Percentiles rank a stretch among this genome's conserved stretches.
phyloP scores from a whole-genome alignment of 2,797 vertebrate species.

The Setipinna tenuifilis region DNA sequence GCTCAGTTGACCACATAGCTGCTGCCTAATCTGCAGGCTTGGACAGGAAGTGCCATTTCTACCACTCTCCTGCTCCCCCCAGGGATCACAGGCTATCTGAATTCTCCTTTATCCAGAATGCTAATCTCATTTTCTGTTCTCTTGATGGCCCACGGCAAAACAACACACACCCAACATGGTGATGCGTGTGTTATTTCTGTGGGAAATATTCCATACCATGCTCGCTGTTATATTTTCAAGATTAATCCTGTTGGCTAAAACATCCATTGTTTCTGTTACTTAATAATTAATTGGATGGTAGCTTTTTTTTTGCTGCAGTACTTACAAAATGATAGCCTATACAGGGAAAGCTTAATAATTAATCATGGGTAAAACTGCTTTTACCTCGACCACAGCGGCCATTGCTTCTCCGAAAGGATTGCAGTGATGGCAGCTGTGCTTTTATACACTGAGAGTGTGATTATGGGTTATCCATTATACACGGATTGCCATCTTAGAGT shows the following conservation, averaged over 20 bases:
- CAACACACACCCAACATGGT: neutral
- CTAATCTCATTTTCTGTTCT: conserved; percentile 4
- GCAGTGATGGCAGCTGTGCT: neutral
- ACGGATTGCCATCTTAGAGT: neutral
- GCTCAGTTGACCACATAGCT: conserved; percentile 9
- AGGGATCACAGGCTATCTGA: neutral
- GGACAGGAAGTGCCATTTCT: conserved; percentile 37
- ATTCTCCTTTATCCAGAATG: neutral
- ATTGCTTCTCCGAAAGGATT: neutral
- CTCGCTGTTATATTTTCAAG: conserved; percentile 15
- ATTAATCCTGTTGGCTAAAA: neutral
- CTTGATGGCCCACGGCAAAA: neutral
- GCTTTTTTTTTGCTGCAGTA: neutral
- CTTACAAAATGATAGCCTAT: neutral
- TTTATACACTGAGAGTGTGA: neutral
- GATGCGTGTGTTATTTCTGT: too few species aligned
- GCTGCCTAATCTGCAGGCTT: conserved; percentile 25
- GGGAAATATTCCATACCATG: neutral
- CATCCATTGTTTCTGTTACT: conserved; percentile 4
- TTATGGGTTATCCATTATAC: neutral
- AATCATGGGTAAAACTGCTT: neutral
- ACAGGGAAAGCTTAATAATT: neutral
- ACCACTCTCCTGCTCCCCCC: neutral
- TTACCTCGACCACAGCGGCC: neutral
- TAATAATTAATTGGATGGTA: neutral